Conservation (phyloP, 2,113 vertebrate genomes). For the Corythornis vintsioides region DNA sequence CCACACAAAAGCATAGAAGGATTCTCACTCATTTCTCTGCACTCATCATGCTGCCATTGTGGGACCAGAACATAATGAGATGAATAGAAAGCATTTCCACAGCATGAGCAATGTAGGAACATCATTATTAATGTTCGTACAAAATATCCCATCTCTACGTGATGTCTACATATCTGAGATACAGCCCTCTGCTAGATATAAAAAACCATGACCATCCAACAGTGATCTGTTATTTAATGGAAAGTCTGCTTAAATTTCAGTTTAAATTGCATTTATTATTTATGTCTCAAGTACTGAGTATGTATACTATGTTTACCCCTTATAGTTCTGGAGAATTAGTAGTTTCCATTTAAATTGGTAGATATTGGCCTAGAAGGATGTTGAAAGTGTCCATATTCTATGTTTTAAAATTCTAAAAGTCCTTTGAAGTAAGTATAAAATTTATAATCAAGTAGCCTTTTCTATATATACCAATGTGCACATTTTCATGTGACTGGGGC, state of each 20-base stretch:
- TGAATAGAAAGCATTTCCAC: conserved; percentile 74
- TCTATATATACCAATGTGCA: not conserved
- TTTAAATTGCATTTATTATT: conserved; percentile 74
- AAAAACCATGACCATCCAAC: conserved; percentile 66
- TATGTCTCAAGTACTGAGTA: conserved; percentile 46
- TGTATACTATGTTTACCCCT: conserved; percentile 6
- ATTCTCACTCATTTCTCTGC: conserved; percentile 67
- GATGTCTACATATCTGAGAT: conserved; percentile 68
- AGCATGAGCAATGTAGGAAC: conserved; percentile 71
- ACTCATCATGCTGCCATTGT: conserved; percentile 72
- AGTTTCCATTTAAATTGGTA: conserved; percentile 22
- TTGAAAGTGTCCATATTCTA: not conserved
- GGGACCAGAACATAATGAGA: conserved; percentile 74
- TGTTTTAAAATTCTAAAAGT: conserved; percentile 3
- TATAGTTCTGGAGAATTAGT: conserved; percentile 3
- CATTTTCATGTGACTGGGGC: not conserved
- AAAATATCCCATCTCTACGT: conserved; percentile 73
- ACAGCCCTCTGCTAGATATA: conserved; percentile 66
- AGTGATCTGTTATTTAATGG: conserved; percentile 71
- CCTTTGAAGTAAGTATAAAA: conserved; percentile 4
- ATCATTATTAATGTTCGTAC: conserved; percentile 74
- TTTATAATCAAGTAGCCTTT: not conserved
- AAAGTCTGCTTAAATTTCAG: conserved; percentile 67
- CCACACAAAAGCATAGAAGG: conserved; percentile 68
- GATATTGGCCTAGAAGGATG: not conserved